Conservation (phyloP, 2,888 invertebrate species). For the Nephrotoma guestfalica region DNA sequence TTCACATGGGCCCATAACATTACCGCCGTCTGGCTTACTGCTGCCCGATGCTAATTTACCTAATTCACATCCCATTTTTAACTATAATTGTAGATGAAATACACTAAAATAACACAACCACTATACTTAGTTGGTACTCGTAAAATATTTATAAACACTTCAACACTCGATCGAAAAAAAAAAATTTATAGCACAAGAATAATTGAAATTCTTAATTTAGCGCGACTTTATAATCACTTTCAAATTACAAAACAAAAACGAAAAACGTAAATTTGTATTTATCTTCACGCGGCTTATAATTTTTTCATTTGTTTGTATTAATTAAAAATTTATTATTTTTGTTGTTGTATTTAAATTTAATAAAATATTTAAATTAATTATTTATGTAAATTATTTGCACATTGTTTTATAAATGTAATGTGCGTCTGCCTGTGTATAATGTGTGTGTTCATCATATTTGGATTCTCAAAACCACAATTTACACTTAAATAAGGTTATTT, state of each 20-base stretch:
- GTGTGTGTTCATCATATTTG: neutral
- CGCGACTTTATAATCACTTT: neutral
- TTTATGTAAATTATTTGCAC: neutral
- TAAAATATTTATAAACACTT: neutral
- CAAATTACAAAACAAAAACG: neutral
- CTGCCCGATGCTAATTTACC: conserved; percentile 49
- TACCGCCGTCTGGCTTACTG: conserved; percentile 19
- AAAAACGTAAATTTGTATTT: neutral
- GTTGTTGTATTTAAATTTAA: neutral
- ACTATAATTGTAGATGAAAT: neutral
- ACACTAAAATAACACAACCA: neutral
- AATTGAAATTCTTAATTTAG: neutral
- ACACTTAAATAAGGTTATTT: neutral
- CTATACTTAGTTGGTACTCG: neutral
- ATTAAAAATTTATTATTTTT: neutral
- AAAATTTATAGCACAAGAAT: neutral
- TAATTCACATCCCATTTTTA: conserved; percentile 61
- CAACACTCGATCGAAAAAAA: neutral
- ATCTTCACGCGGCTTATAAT: neutral
- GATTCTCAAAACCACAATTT: neutral
- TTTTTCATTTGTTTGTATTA: neutral
- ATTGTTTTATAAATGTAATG: neutral
- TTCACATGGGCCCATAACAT: conserved; percentile 37
- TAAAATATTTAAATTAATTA: neutral
- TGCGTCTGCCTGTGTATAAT: neutral